phyloP scores from a whole-genome alignment of 2,113 vertebrate genomes.

The Pluvianellus socialis region DNA sequence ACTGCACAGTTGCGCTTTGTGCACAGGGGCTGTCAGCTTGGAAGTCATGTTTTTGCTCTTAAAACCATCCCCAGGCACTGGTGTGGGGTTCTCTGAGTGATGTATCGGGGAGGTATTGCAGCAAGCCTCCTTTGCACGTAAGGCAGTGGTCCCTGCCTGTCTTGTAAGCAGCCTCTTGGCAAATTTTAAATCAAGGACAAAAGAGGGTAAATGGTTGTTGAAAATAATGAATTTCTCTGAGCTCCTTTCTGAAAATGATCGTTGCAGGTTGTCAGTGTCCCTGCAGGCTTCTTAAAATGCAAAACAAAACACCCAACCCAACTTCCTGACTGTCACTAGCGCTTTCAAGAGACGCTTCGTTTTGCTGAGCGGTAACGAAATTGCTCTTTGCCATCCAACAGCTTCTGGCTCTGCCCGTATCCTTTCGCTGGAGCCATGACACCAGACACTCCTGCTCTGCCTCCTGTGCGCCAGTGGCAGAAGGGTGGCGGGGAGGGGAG shows the following conservation, averaged over 20 bases:
- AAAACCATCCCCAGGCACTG: constrained; percentile 32
- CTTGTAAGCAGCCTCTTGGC: not conserved
- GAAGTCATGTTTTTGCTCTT: constrained; percentile 36
- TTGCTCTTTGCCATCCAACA: not conserved
- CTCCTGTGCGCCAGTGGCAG: not conserved
- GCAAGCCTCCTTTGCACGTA: not conserved
- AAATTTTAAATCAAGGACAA: constrained; percentile 10
- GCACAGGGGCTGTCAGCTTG: constrained; percentile 29
- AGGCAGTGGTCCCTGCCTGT: not conserved
- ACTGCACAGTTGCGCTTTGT: not conserved
- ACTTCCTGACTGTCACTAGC: constrained; percentile 13
- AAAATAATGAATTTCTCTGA: not conserved
- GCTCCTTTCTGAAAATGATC: not conserved
- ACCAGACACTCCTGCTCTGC: not conserved
- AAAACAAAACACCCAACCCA: constrained; percentile 27
- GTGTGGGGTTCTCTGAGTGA: not conserved
- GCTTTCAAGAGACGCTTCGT: not conserved
- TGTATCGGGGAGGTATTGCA: not conserved
- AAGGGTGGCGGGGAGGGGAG: not conserved
- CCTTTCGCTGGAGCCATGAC: not conserved
- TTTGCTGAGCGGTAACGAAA: not conserved
- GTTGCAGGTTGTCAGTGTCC: not conserved
- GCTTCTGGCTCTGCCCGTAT: not conserved
- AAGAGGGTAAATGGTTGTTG: not conserved
- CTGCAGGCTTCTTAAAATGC: constrained; percentile 33